A percentile compares a stretch with the other conserved stretches of the same genome.
Conservation (phyloP, 2,113 vertebrate species). For the Notarius lentiginosus region DNA sequence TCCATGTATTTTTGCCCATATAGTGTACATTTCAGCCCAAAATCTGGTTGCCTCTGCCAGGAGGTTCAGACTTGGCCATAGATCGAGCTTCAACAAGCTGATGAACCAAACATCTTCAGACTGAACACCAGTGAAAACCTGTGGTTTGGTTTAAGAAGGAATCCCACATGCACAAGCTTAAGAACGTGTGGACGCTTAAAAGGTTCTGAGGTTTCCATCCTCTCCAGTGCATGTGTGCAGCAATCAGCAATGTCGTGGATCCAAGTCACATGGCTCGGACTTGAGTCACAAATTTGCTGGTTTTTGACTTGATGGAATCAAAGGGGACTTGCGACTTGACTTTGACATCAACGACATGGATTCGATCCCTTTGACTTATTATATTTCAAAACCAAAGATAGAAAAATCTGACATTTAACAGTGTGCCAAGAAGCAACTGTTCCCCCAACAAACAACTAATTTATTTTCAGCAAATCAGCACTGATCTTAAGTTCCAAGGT, state of each 20-base stretch:
- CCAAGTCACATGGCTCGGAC: neutral
- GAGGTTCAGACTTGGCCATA: neutral
- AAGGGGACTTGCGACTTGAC: neutral
- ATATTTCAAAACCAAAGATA: neutral
- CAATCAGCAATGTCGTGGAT: neutral
- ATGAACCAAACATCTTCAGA: neutral
- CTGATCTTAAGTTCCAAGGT: neutral
- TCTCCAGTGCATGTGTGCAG: neutral
- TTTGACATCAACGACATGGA: neutral
- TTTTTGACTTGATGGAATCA: neutral
- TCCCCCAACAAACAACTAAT: neutral
- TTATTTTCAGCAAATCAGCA: neutral
- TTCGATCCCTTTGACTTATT: neutral
- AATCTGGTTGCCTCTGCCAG: neutral
- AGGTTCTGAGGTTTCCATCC: neutral
- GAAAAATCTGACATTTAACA: neutral
- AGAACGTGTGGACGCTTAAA: neutral
- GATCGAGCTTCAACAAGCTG: neutral
- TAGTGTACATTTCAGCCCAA: neutral
- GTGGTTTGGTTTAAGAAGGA: neutral
- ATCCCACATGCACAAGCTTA: neutral
- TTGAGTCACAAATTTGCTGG: neutral
- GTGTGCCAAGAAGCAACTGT: too few relatives aligned
- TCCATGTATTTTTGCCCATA: too few relatives aligned
- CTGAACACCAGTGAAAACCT: neutral